Conservation (phyloP, 2,113 vertebrate species). For the Collichthys lucidus region DNA sequence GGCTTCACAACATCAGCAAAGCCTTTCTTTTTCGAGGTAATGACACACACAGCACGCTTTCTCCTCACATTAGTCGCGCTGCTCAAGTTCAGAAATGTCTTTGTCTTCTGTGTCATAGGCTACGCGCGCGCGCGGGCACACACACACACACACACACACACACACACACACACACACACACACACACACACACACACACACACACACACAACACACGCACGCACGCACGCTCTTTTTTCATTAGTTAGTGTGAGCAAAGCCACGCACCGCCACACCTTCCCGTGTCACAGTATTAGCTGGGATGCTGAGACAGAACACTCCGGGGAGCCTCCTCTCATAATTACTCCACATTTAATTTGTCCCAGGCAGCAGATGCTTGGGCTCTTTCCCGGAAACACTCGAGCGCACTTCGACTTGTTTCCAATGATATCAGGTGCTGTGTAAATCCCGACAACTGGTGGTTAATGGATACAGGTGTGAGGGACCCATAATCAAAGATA, state of each 20-base stretch:
- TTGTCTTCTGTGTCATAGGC: constrained; percentile 35
- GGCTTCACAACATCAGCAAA: constrained; percentile 95
- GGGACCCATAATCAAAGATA: neutral
- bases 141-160: neutral
- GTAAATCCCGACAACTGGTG: constrained; percentile 30
- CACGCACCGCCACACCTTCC: constrained; percentile 64
- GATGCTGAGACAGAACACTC: constrained; percentile 52
- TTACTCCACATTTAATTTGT: constrained; percentile 77
- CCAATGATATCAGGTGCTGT: neutral
- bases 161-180: neutral
- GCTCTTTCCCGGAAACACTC: constrained; percentile 36
- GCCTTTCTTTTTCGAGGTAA: constrained; percentile 96
- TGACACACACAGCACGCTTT: constrained; percentile 38
- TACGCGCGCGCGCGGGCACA: neutral
- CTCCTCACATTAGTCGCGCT: constrained; percentile 10
- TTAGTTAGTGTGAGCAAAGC: constrained; percentile 52
- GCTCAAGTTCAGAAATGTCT: constrained; percentile 52
- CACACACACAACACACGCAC: neutral
- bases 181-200: neutral
- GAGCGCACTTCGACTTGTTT: constrained; percentile 19
- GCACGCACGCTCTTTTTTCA: constrained; percentile 32
- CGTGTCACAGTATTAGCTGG: constrained; percentile 42
- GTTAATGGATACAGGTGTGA: constrained; percentile 19
- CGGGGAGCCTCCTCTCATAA: constrained; percentile 66
- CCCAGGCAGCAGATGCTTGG: constrained; percentile 66